Conservation (phyloP, 2,797 vertebrate genomes). For the Tokudaia muenninki region DNA sequence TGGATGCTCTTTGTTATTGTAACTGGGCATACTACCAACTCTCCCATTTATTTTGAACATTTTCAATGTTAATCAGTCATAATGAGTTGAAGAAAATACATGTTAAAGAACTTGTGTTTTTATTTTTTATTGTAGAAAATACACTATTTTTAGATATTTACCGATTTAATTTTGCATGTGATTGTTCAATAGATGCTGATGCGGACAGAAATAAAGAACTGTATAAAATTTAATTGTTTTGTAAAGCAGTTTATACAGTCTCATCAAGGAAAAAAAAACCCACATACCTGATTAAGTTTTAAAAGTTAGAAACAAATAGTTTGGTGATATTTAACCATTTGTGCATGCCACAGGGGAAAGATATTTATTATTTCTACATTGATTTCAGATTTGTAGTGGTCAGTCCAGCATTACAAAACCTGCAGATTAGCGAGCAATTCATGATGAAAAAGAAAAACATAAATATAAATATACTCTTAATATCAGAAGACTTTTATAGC, state of each 20-base stretch:
- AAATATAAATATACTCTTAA: constrained; percentile 22
- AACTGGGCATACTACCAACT: background rate
- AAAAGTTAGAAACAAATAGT: constrained; percentile 25
- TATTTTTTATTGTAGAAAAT: constrained; percentile 58
- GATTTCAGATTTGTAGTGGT: constrained; percentile 27
- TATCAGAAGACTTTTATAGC: constrained; percentile 13
- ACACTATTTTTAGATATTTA: constrained; percentile 17
- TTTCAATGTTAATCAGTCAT: constrained; percentile 62
- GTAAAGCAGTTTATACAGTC: constrained; percentile 49
- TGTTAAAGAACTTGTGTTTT: constrained; percentile 48
- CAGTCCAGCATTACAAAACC: background rate
- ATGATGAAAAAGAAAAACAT: constrained; percentile 49
- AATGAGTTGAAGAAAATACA: constrained; percentile 45
- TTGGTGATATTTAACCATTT: constrained; percentile 49
- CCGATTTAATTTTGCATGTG: constrained; percentile 43
- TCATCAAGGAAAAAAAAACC: background rate
- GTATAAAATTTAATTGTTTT: constrained; percentile 50
- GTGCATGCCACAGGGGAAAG: background rate
- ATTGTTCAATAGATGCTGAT: background rate
- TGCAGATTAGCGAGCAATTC: constrained; percentile 33
- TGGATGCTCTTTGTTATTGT: background rate
- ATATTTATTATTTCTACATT: constrained; percentile 42
- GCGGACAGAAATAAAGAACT: constrained; percentile 64
- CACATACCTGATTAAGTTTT: background rate
- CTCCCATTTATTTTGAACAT: constrained; percentile 63